Evolutionary conservation across 2,797 vertebrate species (phyloP).

Genomic region (Typhlichthys eigenmanni): DNA sequence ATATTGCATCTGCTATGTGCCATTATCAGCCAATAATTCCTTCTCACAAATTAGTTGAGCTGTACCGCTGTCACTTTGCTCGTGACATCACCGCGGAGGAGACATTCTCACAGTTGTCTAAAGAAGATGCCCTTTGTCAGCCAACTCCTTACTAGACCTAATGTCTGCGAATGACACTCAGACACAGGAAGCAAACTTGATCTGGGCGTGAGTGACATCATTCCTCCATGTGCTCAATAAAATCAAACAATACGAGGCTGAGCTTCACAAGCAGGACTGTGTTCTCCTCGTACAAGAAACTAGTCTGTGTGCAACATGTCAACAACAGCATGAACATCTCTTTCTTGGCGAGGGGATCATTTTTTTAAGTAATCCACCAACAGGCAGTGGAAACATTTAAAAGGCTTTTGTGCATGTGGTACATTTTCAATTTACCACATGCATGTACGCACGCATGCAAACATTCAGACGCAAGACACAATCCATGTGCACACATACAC

Average conservation of each 20-base stretch:
- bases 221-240: constrained; percentile 21
- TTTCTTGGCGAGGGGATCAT: too few relatives aligned
- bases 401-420: constrained; percentile 21
- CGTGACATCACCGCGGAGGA: neutral
- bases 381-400: too few relatives aligned
- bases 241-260: constrained; percentile 25
- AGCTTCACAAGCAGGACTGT: constrained; percentile 47
- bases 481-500: constrained; percentile 3
- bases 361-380: too few relatives aligned
- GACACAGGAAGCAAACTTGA: constrained; percentile 33
- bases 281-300: neutral
- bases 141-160: constrained; percentile 10
- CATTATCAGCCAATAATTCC: too few relatives aligned
- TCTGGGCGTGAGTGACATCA: constrained; percentile 42
- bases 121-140: constrained; percentile 30
- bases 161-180: constrained; percentile 33
- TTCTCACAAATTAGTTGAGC: too few relatives aligned
- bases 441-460: constrained; percentile 5
- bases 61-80: neutral
- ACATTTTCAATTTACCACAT: constrained; percentile 26
- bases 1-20: too few relatives aligned
- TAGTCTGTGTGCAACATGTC: constrained; percentile 10
- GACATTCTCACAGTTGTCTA: neutral
- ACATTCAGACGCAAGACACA: constrained; percentile 11
- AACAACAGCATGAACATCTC: constrained; percentile 8